Conservation (phyloP, 23 tunicate genomes). For the Styela plicata region DNA sequence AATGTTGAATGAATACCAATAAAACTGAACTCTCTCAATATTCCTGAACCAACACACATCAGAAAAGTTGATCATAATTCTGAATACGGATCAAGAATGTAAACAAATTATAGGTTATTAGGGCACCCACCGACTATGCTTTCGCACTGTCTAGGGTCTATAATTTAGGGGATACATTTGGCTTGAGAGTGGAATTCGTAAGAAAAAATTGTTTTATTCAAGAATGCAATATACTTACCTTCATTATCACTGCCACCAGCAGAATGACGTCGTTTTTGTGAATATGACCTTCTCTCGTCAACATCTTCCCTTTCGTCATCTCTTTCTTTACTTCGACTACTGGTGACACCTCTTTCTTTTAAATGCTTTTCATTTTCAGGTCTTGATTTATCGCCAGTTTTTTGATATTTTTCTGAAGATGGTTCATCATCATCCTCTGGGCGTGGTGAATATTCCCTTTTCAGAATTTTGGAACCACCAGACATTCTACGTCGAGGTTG, state of each 20-base stretch:
- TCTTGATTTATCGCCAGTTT: not conserved
- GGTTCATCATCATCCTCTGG: not conserved
- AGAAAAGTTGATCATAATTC: no score
- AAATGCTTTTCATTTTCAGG: not conserved
- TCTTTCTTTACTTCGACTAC: not conserved
- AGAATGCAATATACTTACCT: no score
- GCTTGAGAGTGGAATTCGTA: no score
- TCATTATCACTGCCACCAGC: not conserved
- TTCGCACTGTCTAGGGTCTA: no score
- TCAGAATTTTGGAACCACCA: constrained; percentile 30
- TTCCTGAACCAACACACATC: no score
- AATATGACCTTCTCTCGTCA: constrained; percentile 1
- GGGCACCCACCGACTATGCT: no score
- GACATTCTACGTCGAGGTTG: not conserved
- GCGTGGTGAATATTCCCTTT: constrained; percentile 67
- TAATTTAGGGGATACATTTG: no score
- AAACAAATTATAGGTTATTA: no score
- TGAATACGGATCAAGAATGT: no score
- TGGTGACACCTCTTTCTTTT: not conserved
- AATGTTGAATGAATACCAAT: no score
- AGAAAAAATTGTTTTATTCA: no score
- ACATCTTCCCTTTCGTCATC: not conserved
- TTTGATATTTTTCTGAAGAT: not conserved
- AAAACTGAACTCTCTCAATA: no score
- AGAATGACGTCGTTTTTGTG: constrained; percentile 12